Percentiles rank a stretch among this genome's conserved stretches.
Conservation (phyloP, 2,888 invertebrate genomes). For the Coleophora flavipennella region DNA sequence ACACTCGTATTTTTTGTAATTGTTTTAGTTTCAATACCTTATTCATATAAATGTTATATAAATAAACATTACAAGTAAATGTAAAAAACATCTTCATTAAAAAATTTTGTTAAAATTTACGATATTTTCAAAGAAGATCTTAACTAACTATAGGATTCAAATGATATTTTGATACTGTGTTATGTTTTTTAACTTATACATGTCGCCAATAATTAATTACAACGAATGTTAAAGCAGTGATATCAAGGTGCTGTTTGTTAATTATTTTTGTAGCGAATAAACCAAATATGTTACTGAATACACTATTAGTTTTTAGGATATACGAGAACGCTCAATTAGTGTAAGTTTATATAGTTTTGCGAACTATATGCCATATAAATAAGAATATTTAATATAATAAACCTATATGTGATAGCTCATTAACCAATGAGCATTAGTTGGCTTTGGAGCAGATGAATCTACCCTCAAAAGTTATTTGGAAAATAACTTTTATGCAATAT, state of each 20-base stretch:
- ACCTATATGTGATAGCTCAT: conserved; percentile 8
- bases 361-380: conserved; percentile 38
- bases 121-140: too few relatives aligned
- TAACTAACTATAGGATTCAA: too few relatives aligned
- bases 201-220: conserved; percentile 18
- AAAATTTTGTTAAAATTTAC: neutral
- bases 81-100: neutral
- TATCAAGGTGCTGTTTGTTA: conserved; percentile 55
- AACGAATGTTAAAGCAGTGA: conserved; percentile 49
- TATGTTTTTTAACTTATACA: neutral
- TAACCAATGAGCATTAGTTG: too few relatives aligned
- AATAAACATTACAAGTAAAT: too few relatives aligned
- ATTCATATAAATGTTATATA: too few relatives aligned
- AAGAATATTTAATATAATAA: conserved; percentile 18
- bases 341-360: conserved; percentile 17
- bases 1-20: too few relatives aligned
- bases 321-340: conserved; percentile 44
- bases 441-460: too few relatives aligned
- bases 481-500: too few relatives aligned
- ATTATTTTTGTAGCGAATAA: conserved; percentile 49
- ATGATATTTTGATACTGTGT: neutral
- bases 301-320: conserved; percentile 30
- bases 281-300: conserved; percentile 52
- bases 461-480: too few relatives aligned
- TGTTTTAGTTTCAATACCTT: too few relatives aligned